Conservation (phyloP, 2,888 invertebrate species). For the Ophion ventricosus region DNA sequence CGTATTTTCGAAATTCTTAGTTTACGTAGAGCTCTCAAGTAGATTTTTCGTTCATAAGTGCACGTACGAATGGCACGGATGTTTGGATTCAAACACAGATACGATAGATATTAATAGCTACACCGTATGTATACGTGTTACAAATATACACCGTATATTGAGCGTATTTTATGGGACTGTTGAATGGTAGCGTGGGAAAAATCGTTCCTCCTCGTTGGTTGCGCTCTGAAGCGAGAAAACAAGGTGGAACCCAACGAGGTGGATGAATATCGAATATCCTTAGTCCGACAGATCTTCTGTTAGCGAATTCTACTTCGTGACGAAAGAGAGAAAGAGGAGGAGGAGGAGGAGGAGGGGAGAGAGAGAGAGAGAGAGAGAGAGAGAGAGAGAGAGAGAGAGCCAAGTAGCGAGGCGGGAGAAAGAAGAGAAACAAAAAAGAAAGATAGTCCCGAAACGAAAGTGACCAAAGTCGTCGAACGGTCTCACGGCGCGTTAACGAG, state of each 20-base stretch:
- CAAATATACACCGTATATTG: constrained; percentile 3
- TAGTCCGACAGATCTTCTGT: constrained; percentile 8
- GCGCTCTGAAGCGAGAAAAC: constrained; percentile 42
- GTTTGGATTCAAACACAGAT: neutral
- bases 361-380: constrained; percentile 4
- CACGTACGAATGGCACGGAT: neutral
- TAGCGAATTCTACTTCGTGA: constrained; percentile 2
- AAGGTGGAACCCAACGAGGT: constrained; percentile 13
- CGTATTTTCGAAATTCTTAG: neutral
- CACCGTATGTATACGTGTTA: neutral
- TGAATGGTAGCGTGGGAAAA: constrained; percentile 49
- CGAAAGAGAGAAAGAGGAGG: neutral
- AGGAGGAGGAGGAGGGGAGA: neutral
- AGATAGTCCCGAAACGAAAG: constrained; percentile 67
- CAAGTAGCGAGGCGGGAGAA: neutral
- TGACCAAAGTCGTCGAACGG: constrained; percentile 56
- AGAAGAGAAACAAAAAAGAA: constrained; percentile 50
- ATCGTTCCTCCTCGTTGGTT: constrained; percentile 28
- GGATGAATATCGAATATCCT: constrained; percentile 41
- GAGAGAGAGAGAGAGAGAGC: constrained; percentile 44
- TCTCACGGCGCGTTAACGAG: constrained; percentile 68
- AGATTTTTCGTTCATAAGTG: no score
- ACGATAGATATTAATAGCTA: neutral
- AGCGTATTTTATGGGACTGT: constrained; percentile 22
- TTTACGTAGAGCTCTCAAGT: neutral